These are phyloP conservation scores for Hirudinaria manillensis DNA, from an alignment of 2,888 invertebrate genomes.

Conservation along the genomic window DNA sequence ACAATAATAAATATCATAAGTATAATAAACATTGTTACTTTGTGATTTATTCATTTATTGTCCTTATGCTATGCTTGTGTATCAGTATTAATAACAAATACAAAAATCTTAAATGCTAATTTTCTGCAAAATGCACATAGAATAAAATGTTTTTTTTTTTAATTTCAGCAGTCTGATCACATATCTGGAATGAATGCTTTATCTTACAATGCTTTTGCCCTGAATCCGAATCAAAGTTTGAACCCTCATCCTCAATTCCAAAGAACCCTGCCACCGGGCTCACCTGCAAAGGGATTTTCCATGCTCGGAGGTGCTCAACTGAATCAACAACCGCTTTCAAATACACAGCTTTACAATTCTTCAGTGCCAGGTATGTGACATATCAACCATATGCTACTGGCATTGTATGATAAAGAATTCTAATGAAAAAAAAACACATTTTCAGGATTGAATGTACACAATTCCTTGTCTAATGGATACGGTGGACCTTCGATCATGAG, in stretches of 20 bases:
- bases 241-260: slow-evolving; percentile 7
- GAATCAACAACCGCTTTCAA: not conserved
- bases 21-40: not conserved
- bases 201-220: not conserved
- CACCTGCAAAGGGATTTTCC: slow-evolving; percentile 49
- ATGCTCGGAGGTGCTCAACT: slow-evolving; percentile 18
- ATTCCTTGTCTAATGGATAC: slow-evolving; percentile 19
- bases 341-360: slow-evolving; percentile 30
- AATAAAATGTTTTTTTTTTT: no score
- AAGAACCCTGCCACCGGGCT: slow-evolving; percentile 41
- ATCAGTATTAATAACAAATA: not conserved
- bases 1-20: no score
- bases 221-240: slow-evolving; percentile 6
- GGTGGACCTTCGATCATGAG: not conserved
- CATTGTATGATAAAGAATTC: not conserved
- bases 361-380: not conserved
- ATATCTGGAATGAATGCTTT: not conserved
- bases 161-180: slow-evolving; percentile 11
- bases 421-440: not conserved
- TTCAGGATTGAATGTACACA: slow-evolving; percentile 14
- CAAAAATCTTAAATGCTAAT: no score
- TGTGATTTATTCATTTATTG: not conserved
- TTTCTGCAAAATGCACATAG: no score
- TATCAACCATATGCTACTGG: not conserved
- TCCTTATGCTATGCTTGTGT: not conserved